Base-by-base conservation (phyloP, 1,140 invertebrate genomes). In the Temnothorax curvispinosus region DNA sequence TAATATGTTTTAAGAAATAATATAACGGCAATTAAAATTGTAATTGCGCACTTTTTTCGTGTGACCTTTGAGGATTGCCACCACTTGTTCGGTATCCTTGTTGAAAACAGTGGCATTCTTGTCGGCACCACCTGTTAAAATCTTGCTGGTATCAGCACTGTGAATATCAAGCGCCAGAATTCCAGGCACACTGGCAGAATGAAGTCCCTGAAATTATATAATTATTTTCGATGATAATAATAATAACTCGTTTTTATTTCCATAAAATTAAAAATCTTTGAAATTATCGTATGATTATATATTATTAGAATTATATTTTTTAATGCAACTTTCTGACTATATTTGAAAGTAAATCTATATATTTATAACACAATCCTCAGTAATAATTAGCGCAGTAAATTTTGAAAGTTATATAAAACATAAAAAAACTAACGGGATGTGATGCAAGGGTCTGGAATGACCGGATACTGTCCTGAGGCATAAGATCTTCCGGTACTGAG, bases 41-140 rank as follows among this genome's bases (percentile, higher is more conserved):
- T 1, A 9, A 50, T 60, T 41, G 21, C n/a, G 0, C 90, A 95
- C 94, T 91, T 95, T 98, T 91, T 98, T 99, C 95, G 97, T 99
- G 97, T 96, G 98, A 92, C 97, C 99, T 96, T 99, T 99, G 0
- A 99, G 96, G 90, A 99, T 98, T 69, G 99, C 98, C 89, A 99
- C 98, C 67, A 99, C 97, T 96, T 99, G 99, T 95, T 99, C 99
- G 3, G 98, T 99, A 93, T 99, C 98, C 96, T 99, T 99, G 95
- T 99, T 99, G 93, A 99, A 99, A 38, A 99, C 98, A 27, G 99
- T 99, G 2, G 99, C 99, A 96, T 98, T 99, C 94, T 99, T 98
- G 95, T 99, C 99, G 94, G 99, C 99, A 84, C 99, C 99, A 77
- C 99, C 99, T 47, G 98, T 99, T 91, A 99, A 96, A 90, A 99